Percentiles rank a stretch among this genome's conserved stretches.
These are phyloP conservation scores for Drosophila neotestacea DNA, from an alignment of 2,888 invertebrate genomes.

Conservation along the genomic window DNA sequence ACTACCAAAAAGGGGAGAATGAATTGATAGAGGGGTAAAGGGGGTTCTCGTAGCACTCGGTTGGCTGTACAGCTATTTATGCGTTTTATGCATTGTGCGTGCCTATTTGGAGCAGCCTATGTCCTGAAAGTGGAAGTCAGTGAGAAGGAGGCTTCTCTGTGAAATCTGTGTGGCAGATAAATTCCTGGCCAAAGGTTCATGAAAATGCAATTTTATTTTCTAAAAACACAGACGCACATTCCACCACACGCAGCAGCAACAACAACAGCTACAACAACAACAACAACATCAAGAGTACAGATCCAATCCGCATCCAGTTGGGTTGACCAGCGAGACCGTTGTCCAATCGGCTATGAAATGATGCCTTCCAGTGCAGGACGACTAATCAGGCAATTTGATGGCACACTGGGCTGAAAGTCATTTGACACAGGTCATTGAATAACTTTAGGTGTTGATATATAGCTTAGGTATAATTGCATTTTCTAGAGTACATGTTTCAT, in stretches of 20 bases:
- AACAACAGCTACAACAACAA: constrained; percentile 21
- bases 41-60: constrained; percentile 15
- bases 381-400: constrained; percentile 70
- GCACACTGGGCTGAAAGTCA: constrained; percentile 38
- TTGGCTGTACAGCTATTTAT: constrained; percentile 75
- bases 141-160: constrained; percentile 18
- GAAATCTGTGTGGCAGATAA: constrained; percentile 81
- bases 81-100: constrained; percentile 79
- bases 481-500: no score
- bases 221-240: constrained; percentile 74
- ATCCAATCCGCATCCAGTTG: constrained; percentile 54
- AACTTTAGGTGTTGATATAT: no score
- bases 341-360: constrained; percentile 80
- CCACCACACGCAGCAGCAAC: constrained; percentile 29
- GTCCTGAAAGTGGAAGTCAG: no score
- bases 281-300: constrained; percentile 8
- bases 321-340: constrained; percentile 60
- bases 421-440: no score
- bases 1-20: neutral
- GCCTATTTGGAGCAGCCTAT: constrained; percentile 51
- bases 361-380: constrained; percentile 68
- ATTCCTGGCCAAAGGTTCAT: constrained; percentile 81
- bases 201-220: constrained; percentile 85
- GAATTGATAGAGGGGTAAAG: neutral
- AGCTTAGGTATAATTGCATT: no score